Base-by-base conservation (phyloP, 2,888 invertebrate genomes). In the Yponomeuta evonymella region DNA sequence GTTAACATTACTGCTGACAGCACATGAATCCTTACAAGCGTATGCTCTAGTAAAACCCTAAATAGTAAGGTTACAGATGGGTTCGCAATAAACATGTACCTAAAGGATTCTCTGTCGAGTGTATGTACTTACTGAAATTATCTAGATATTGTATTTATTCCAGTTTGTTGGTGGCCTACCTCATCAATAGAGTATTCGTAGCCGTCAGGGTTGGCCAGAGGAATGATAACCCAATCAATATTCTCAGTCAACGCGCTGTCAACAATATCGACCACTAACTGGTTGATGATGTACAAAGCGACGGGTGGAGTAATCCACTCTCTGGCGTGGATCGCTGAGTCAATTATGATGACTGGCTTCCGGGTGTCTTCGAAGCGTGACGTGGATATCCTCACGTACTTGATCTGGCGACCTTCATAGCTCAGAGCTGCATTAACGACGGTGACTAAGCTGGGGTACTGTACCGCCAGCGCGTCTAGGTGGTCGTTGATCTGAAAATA, bases 291-390 rank as follows among this genome's bases (percentile, higher is more conserved):
- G 80, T 95, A 95, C 1, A 95, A 81, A 4, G 95, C 95, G 0
- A 94, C 94, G 8, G 95, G 93, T 1, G 95, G 93, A 0, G 96
- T 94, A 71, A 95, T 94, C 96, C 96, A 96, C 83, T 96, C 96
- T 70, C 96, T 93, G 9, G 94, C 94, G 77, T 95, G 94, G 65
- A 94, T 93, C 48, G 93, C 94, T 48, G 93, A 94, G 75, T 95
- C 95, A 48, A 95, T 88, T 48, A 95, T 81, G 73, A 95, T 92
- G 2, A 93, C 91, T 0, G 94, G 94, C 72, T 94, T 94, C 58
- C 75, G 79, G n/a, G 81, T 76, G 72, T 88, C 82, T 72, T 87
- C 88, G 68, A 87, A 88, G 11, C 87, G 85, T 29, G 88, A 88
- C 43, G 88, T 90, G 1, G 95, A 95, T 72, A 95, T 93, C 78